Conservation (phyloP, 2,797 vertebrate species). For the Eupleurogrammus muticus region DNA sequence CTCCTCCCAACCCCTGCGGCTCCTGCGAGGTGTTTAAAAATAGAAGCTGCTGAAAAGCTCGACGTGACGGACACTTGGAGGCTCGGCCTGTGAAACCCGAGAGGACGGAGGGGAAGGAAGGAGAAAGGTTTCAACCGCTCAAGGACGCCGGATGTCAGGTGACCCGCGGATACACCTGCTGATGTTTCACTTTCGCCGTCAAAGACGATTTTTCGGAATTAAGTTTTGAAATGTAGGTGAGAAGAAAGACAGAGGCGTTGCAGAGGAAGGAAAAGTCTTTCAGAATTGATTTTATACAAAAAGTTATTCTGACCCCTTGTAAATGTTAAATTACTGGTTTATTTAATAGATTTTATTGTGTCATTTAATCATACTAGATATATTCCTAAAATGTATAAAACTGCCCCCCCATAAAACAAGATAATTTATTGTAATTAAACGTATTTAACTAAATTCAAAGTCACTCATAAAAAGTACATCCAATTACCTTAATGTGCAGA, state of each 20-base stretch:
- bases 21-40: constrained; percentile 67
- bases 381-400: no score
- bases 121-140: constrained; percentile 1
- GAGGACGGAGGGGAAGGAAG: constrained; percentile 20
- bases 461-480: no score
- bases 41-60: constrained; percentile 54
- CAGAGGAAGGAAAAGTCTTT: neutral
- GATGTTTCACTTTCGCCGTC: constrained; percentile 4
- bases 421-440: no score
- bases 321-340: no score
- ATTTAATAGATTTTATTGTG: no score
- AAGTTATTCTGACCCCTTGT: no score
- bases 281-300: neutral
- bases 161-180: neutral
- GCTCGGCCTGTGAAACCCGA: constrained; percentile 61
- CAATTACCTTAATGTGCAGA: no score
- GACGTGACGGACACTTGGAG: constrained; percentile 54
- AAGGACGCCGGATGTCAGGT: constrained; percentile 7
- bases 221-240: neutral
- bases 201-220: no score
- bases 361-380: no score
- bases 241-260: neutral
- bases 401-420: no score
- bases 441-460: no score
- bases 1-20: constrained; percentile 39